Base-by-base conservation (phyloP, 1,140 invertebrate species). In the Apocrypta bakeri region DNA sequence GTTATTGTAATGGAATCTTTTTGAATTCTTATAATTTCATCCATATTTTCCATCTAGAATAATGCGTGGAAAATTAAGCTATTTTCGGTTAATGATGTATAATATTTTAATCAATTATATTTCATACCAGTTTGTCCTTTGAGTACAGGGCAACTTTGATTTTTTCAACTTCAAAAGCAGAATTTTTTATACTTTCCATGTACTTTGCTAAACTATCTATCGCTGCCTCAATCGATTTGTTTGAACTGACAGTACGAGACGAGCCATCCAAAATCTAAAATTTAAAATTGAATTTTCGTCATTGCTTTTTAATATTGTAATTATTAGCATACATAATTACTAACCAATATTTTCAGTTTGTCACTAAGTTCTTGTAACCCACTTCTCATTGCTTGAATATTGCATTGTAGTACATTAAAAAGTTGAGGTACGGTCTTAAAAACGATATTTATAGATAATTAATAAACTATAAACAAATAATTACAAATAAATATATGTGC, bases 21-120 rank as follows among this genome's bases (percentile, higher is more conserved):
- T 83, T 92, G 91, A 83, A 91, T 91, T 80, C 81, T 85, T 78
- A 92, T 90, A n/a, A 91, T 89, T 87, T 91, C 86, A 29, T 92
- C 87, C 81, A 88, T 89, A 84, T 92, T 87, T 85, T 89, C 86
- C 29, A 92, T 83, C 91, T 92, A 66, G 37, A 87, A 86, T 24
- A 75, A 25, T 29, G 11, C 27, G 8, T 66, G 9, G 27, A 66
- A 66, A 66, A 66, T 6, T 56, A 1, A 56, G 14, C 17, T 48
- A 17, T 56, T 17, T n/a, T n/a, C n/a, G n/a, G n/a, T 1, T 1
- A 66, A 66, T 1, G 12, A 2, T 66, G 21, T 1, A 6, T 66
- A 25, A 25, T 14, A 27, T 66, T 25, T 66, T 14, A 83, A 82
- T 78, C 31, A n/a, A 40, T 14, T 77, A 12, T n/a, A 84, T 69